Percentiles rank a stretch among this genome's conserved stretches.
Evolutionary conservation across 2,888 invertebrate genomes (phyloP).

Genomic region (Mesodorylaimus sp.): DNA sequence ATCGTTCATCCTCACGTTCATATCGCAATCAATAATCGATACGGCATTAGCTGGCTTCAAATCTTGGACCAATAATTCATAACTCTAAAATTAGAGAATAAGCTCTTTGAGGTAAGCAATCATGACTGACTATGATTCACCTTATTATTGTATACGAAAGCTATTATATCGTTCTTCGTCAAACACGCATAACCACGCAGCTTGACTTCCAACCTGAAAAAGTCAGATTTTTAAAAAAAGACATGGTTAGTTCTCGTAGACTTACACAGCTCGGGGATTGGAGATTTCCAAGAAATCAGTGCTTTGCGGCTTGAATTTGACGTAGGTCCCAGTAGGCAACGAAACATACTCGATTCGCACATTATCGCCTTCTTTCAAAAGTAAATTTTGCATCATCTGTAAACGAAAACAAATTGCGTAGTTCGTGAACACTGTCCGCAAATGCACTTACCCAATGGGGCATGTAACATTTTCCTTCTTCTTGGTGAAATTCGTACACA

Average conservation of each 20-base stretch:
- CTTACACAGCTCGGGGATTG: conserved; percentile 59
- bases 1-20: conserved; percentile 95
- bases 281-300: conserved; percentile 90
- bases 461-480: conserved; percentile 88
- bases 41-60: conserved; percentile 87
- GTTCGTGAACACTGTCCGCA: no score
- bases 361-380: conserved; percentile 68
- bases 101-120: no score
- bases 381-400: conserved; percentile 85
- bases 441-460: conserved; percentile 98
- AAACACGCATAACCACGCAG: conserved; percentile 87
- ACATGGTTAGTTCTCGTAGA: no score
- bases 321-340: conserved; percentile 81
- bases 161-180: conserved; percentile 86
- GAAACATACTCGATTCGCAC: conserved; percentile 77
- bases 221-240: not conserved
- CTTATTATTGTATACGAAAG: conserved; percentile 84
- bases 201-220: conserved; percentile 53
- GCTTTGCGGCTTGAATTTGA: conserved; percentile 87
- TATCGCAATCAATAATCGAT: conserved; percentile 95
- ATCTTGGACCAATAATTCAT: conserved; percentile 85
- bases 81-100: no score
- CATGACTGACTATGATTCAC: no score
- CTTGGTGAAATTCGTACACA: conserved; percentile 92
- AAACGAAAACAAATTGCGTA: no score